A percentile compares a stretch with the other conserved stretches of the same genome.
phyloP scores from a whole-genome alignment of 2,888 invertebrate genomes.

The Agriopis marginaria region DNA sequence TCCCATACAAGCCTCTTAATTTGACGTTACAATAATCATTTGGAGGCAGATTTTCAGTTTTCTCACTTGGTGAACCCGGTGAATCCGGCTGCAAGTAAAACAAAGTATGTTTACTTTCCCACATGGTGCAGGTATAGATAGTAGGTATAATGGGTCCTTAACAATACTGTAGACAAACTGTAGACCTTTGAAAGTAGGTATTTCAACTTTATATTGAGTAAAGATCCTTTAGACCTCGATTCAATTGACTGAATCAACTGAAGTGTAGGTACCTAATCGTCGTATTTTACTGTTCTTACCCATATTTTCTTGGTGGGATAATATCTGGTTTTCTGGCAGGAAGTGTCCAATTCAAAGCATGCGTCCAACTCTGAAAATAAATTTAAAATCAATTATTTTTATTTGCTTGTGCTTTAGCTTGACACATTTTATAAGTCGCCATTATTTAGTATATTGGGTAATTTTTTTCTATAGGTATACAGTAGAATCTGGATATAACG shows the following conservation, averaged over 20 bases:
- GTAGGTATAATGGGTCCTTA: no score
- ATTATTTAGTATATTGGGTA: no score
- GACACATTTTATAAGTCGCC: no score
- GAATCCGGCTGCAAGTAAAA: slow-evolving; percentile 53
- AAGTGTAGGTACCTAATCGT: no score
- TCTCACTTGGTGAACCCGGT: slow-evolving; percentile 34
- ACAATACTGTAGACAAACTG: no score
- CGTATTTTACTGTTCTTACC: background rate
- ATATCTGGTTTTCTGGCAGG: slow-evolving; percentile 47
- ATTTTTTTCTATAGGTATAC: no score
- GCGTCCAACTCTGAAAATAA: slow-evolving; percentile 45
- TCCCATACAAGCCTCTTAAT: slow-evolving; percentile 59
- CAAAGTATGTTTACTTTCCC: background rate
- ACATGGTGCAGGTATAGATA: no score
- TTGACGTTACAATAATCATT: slow-evolving; percentile 54
- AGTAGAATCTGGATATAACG: no score
- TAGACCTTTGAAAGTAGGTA: no score
- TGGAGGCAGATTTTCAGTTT: slow-evolving; percentile 48
- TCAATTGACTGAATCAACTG: background rate
- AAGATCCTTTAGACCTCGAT: no score
- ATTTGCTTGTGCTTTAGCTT: no score
- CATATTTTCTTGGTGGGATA: slow-evolving; percentile 3
- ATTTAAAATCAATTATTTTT: background rate
- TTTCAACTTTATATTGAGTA: no score
- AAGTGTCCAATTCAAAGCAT: slow-evolving; percentile 53